Evolutionary conservation across 2,888 invertebrate genomes (phyloP), one percentile per base, ranked within the genome.

Genomic region (Synanthedon myopaeformis): DNA sequence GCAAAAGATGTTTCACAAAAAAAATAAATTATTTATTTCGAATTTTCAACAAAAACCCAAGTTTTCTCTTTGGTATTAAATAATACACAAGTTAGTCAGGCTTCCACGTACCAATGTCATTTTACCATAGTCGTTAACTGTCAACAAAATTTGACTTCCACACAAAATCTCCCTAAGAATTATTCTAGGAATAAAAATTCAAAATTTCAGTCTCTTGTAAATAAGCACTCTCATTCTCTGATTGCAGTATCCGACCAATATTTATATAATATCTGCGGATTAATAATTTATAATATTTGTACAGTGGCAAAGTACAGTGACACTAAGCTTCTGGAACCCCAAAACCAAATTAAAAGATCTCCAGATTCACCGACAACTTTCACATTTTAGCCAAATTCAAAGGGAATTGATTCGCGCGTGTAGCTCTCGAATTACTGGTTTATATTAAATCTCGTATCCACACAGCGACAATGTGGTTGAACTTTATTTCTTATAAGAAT

Each of bases 271-370:
- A 13, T 45, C 13, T 45, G 45, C 13, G 13, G 45, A 70, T 69
- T 67, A 71, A 72, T 73, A 66, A 72, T 74, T 69, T 72, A 67
- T 67, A 65, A 66, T 72, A 72, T 74, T 74, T 74, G 68, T 62
- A 59, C 59, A 66, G 64, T 62, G 66, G 63, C 67, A 63, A 62
- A 57, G 35, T 56, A 53, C 51, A 35, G 45, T 55, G 53, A 50
- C 56, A 53, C 51, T 67, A 69, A 66, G 63, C 67, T 66, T 53
- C 54, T 55, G 42, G 52, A 64, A 63, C 67, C 67, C 66, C 61
- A 59, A 45, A 14, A n/a, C 45, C 10, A 45, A 14, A 45, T 45
- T 13, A 13, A 13, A 45, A 45, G 45, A 45, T 6, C 13, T 45
- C 45, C 14, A 6, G 3, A n/a, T 45, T 45, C 14, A 6, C n/a